Base-by-base conservation (phyloP, 2,888 invertebrate genomes). In the Ichneumoninae sp. region DNA sequence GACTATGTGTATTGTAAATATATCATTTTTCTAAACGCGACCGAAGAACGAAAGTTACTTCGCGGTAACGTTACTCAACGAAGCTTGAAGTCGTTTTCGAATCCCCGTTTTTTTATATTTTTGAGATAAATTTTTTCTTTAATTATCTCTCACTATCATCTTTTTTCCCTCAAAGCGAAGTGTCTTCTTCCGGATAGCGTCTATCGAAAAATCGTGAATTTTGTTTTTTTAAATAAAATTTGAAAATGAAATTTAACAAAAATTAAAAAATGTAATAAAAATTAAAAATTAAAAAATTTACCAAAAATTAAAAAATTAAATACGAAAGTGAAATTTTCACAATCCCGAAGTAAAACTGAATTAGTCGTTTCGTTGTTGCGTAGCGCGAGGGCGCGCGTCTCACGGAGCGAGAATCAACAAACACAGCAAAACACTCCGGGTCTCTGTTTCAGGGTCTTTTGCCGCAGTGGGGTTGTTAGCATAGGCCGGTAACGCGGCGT, bases 381-480 rank as follows among this genome's bases (percentile, higher is more conserved):
- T 22, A 63, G 63, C 16, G 47, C 30, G 7, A 26, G 63, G 57
- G 36, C 57, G 76, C 44, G 40, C 26, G 63, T 54, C 52, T 54
- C 33, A 68, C 66, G 33, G 74, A 65, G n/a, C 54, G 47, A 68
- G 68, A 78, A 78, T 44, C 77, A 73, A 83, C 66, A 78, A 78
- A 83, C 71, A 76, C 71, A 65, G 54, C 22, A 8, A 52, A 47
- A 60, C 50, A 60, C 60, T 50, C 36, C 13, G 8, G 47, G 3
- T 69, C 54, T 69, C 30, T 26, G 47, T 77, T 69, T 63, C 65
- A 54, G 36, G 40, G 47, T 71, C 30, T 76, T 78, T 78, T 66
- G 44, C 33, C 52, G 76, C 30, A 4, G 7, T 50, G 50, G 36
- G 73, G 57, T 70, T 84, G 84, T 84, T 84, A 30, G 84, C 78